Percentiles rank a stretch among this genome's conserved stretches.
Conservation (phyloP, 1,140 invertebrate species). For the Pogonomyrmex barbatus region DNA sequence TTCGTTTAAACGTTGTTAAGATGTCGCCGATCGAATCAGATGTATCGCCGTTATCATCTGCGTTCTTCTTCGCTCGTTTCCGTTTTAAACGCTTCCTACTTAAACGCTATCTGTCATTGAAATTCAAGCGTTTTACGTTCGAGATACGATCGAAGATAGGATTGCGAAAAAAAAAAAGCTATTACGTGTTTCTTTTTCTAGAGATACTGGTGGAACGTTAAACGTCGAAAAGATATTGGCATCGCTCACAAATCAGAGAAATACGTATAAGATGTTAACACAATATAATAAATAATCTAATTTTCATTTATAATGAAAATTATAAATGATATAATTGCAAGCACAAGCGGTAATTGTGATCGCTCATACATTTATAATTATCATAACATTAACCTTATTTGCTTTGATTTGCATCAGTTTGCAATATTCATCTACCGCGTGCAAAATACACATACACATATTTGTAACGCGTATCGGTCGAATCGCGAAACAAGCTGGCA, state of each 20-base stretch:
- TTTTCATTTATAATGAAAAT: background rate
- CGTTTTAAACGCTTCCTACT: background rate
- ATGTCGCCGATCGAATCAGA: background rate
- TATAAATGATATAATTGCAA: background rate
- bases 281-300: too few relatives aligned
- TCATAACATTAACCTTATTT: constrained; percentile 14
- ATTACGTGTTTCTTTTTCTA: background rate
- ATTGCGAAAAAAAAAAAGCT: background rate
- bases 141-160: background rate
- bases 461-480: background rate
- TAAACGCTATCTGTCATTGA: background rate
- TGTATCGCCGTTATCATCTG: background rate
- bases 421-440: constrained; percentile 22
- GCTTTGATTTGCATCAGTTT: constrained; percentile 11
- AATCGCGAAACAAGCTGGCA: background rate
- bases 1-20: background rate
- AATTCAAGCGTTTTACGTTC: background rate
- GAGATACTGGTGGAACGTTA: background rate
- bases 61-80: background rate
- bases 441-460: background rate
- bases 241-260: background rate
- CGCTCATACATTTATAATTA: constrained; percentile 10
- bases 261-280: too few relatives aligned
- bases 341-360: background rate
- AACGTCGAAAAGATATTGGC: background rate